Evolutionary conservation across 2,797 vertebrate species (phyloP), one percentile per base, ranked within the genome.

Genomic region (Babyrousa celebensis): DNA sequence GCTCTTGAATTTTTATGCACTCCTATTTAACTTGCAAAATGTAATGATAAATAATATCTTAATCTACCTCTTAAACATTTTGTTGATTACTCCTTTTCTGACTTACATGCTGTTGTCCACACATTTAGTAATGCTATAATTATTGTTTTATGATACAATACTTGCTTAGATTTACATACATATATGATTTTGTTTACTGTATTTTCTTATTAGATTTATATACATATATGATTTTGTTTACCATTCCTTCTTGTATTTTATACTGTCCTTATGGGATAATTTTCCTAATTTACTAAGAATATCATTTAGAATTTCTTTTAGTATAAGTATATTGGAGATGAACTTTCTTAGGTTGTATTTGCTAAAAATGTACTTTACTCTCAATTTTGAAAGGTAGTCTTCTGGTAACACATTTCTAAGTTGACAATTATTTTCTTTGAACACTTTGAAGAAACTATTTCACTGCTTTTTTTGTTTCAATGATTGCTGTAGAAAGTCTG

Each of bases 11-110:
- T 85, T 86, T 91, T 72, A 68, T 68, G 48, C 12, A 43, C 74
- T 94, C 70, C 32, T 68, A 40, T 82, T 86, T 77, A 90, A 63
- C 70, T 71, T 93, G 32, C n/a, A 95, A 96, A 96, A 58, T 91
- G 20, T 62, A 79, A 74, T 84, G 65, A 89, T 74, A 84, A 92
- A 36, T 91, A 78, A 48, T 85, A 68, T 75, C 20, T 89, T 92
- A 74, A 93, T 36, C 23, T 58, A 36, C 17, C 36, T 85, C 27
- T 58, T 65, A 23, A 63, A 83, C 25, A 67, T 8, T 67, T 92
- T 43, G 48, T 43, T 72, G 48, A 67, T 65, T 92, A 87, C 20
- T 36, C 20, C 25, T 43, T 87, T 87, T 87, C 58, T 67, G 40
- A 60, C 21, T 27, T 71, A 79, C 12, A 48, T 79, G 25, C 52